Base-by-base conservation (phyloP, 1,140 invertebrate genomes). In the Drosophila hydei region DNA sequence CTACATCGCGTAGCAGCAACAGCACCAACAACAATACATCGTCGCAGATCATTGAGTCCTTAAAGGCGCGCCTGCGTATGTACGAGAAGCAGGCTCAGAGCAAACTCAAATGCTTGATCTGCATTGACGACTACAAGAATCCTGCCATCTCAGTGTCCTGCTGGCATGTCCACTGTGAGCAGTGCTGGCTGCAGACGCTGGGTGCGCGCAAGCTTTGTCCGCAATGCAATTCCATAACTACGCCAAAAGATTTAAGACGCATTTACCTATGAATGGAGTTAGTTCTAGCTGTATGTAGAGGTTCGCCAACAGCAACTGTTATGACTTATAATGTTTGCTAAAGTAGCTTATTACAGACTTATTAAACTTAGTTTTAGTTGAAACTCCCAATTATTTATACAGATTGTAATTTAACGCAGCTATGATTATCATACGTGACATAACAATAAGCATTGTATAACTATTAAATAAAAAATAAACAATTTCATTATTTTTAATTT, bases 81-180 rank as follows among this genome's bases (percentile, higher is more conserved):
- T 93, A 96, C 60, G 95, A 96, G 51, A 88, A 90, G 64, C 89
- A 84, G 64, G 65, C 73, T 19, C 91, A 75, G 38, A 79, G 75
- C 42, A 91, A 94, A 91, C 92, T 91, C 0, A 94, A 97, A 91
- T 98, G 97, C 93, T 93, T 98, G 11, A 97, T 98, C 60, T 98
- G 97, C 91, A 95, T 97, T 93, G 96, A 96, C 58, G 94, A 94
- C 14, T 98, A 97, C 89, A 94, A 94, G 45, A 96, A 96, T 62
- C 97, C 97, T n/a, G 95, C 98, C 11, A 96, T 97, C n/a, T 98
- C 97, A 0, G 95, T 98, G 43, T 96, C 96, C 83, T 99, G 98
- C 92, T 99, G 98, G 98, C 97, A 99, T 92, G 97, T 98, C 0
- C 96, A 98, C 91, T 99, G 97, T 89, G 97, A 98, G 92, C 95